Evolutionary conservation across 2,888 invertebrate genomes (phyloP).

Genomic region (Drosophila niveifrons): DNA sequence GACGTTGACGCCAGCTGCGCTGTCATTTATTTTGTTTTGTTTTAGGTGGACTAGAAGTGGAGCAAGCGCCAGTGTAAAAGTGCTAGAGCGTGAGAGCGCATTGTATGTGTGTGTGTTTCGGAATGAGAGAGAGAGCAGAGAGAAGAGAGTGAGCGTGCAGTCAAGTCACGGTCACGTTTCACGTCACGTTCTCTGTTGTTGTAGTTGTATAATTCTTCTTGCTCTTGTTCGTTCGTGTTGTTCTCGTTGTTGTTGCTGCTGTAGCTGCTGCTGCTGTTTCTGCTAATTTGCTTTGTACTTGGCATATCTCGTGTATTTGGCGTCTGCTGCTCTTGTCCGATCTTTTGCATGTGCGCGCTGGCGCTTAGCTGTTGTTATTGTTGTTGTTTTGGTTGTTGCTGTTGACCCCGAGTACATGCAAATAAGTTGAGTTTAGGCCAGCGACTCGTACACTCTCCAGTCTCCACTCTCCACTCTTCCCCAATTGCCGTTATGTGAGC

Average conservation of each 20-base stretch:
- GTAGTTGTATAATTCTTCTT: constrained; percentile 29
- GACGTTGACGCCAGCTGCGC: constrained; percentile 24
- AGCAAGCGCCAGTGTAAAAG: constrained; percentile 47
- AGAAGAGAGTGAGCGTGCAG: constrained; percentile 30
- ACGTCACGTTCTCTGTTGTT: constrained; percentile 69
- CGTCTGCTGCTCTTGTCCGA: constrained; percentile 14
- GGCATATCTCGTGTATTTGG: constrained; percentile 39
- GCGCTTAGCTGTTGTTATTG: constrained; percentile 23
- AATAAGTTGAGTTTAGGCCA: constrained; percentile 69
- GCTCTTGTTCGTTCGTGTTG: constrained; percentile 6
- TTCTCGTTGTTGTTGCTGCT: background rate
- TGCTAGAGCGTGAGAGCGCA: constrained; percentile 37
- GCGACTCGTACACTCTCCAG: constrained; percentile 31
- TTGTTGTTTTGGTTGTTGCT: constrained; percentile 3
- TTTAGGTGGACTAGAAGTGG: constrained; percentile 53
- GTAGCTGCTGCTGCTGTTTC: constrained; percentile 16
- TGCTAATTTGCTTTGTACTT: constrained; percentile 44
- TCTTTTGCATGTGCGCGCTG: constrained; percentile 33
- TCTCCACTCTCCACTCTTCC: constrained; percentile 31
- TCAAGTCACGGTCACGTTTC: constrained; percentile 78
- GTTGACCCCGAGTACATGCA: constrained; percentile 71
- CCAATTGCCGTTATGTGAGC: constrained; percentile 50
- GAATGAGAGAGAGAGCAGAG: constrained; percentile 17
- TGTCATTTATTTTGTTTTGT: constrained; percentile 26
- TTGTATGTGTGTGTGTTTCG: background rate